phyloP scores from a whole-genome alignment of 2,888 invertebrate species.

The Cosmia trapezina region DNA sequence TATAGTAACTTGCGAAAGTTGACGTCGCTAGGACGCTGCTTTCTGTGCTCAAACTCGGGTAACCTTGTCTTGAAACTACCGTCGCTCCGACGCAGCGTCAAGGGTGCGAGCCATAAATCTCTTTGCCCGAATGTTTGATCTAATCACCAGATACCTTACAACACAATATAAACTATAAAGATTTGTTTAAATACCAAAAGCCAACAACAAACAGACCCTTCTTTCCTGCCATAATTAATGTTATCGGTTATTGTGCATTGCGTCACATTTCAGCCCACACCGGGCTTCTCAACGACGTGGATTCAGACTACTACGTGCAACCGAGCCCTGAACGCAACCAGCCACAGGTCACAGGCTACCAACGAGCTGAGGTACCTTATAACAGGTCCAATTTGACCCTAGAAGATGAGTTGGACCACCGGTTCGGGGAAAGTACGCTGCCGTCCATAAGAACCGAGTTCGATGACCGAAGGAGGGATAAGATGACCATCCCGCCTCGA shows the following conservation, averaged over 20 bases:
- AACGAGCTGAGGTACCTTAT: conserved; percentile 77
- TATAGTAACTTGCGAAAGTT: not conserved
- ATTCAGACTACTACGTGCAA: conserved; percentile 93
- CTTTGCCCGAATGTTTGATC: not conserved
- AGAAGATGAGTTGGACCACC: conserved; percentile 91
- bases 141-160: not conserved
- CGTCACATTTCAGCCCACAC: conserved; percentile 92
- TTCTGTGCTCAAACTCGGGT: not conserved
- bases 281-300: conserved; percentile 94
- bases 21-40: not conserved
- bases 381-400: conserved; percentile 73
- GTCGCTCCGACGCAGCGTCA: not conserved
- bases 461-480: conserved; percentile 78
- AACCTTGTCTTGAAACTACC: not conserved
- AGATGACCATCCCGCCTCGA: conserved; percentile 93
- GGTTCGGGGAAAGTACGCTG: conserved; percentile 92
- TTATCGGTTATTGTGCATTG: conserved; percentile 88
- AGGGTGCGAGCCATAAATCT: not conserved
- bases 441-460: conserved; percentile 78
- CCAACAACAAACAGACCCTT: conserved; percentile 54
- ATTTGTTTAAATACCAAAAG: conserved; percentile 32
- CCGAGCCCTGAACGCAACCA: conserved; percentile 81
- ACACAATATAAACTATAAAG: too few species aligned
- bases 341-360: conserved; percentile 72
- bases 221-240: conserved; percentile 69